Percentiles rank a stretch among this genome's conserved stretches.
phyloP scores from a whole-genome alignment of 2,113 vertebrate species.

The Azemiops feae region DNA sequence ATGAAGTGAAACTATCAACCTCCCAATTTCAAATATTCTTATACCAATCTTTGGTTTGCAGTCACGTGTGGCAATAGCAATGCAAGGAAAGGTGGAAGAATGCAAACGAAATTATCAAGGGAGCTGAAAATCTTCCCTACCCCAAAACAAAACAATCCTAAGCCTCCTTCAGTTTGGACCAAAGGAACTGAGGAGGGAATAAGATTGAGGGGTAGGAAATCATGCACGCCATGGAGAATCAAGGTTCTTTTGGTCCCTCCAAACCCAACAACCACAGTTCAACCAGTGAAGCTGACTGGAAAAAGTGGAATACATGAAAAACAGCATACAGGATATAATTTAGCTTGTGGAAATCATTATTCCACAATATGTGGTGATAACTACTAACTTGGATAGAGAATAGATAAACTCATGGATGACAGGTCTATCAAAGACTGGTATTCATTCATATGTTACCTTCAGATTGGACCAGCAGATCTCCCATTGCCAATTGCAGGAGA shows the following conservation, averaged over 20 bases:
- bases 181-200: not conserved
- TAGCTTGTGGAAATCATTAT: not conserved
- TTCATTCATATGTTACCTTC: not conserved
- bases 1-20: not conserved
- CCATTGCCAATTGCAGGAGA: not conserved
- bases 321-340: not conserved
- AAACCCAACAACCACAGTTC: not conserved
- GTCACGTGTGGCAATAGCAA: not conserved
- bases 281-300: not conserved
- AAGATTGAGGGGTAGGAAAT: not conserved
- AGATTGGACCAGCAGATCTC: not conserved
- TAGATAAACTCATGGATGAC: not conserved
- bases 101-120: not conserved
- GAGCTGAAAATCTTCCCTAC: not conserved
- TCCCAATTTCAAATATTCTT: not conserved
- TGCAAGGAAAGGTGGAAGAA: not conserved
- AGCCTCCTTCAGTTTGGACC: not conserved
- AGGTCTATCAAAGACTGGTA: not conserved
- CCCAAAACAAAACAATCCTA: not conserved
- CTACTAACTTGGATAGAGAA: not conserved
- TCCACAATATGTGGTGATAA: not conserved
- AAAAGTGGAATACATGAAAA: not conserved
- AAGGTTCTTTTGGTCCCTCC: not conserved
- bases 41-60: not conserved
- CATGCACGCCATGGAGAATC: not conserved